Conservation (phyloP, 1,140 invertebrate genomes). For the Oreohelix idahoensis region DNA sequence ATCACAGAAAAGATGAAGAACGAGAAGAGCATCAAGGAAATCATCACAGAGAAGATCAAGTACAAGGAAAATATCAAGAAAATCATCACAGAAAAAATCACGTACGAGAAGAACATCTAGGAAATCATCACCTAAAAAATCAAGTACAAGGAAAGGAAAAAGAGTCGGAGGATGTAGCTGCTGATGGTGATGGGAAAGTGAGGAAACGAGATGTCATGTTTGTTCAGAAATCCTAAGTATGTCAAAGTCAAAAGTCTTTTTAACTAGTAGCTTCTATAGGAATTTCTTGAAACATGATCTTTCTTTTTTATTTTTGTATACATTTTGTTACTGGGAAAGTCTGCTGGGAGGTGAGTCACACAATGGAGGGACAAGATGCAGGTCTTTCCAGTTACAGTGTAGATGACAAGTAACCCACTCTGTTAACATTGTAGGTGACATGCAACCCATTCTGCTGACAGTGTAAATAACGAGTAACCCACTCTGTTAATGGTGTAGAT, state of each 20-base stretch:
- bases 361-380: no score
- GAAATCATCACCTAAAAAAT: not conserved
- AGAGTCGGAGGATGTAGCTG: not conserved
- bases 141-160: not conserved
- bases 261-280: no score
- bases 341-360: no score
- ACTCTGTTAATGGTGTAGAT: no score
- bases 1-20: not conserved
- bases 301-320: no score
- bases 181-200: not conserved
- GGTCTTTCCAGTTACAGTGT: no score
- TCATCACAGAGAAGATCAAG: not conserved
- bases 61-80: not conserved
- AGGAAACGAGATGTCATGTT: slow-evolving; percentile 14
- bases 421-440: no score
- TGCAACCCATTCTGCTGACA: no score
- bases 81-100: not conserved
- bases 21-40: not conserved
- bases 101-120: not conserved
- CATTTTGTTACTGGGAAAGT: no score
- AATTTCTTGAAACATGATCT: no score
- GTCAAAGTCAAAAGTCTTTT: not conserved
- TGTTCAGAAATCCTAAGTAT: slow-evolving; percentile 22
- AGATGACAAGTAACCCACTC: no score
- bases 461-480: no score